Conservation (phyloP, 2,797 vertebrate genomes). For the Orestias chungarensis region DNA sequence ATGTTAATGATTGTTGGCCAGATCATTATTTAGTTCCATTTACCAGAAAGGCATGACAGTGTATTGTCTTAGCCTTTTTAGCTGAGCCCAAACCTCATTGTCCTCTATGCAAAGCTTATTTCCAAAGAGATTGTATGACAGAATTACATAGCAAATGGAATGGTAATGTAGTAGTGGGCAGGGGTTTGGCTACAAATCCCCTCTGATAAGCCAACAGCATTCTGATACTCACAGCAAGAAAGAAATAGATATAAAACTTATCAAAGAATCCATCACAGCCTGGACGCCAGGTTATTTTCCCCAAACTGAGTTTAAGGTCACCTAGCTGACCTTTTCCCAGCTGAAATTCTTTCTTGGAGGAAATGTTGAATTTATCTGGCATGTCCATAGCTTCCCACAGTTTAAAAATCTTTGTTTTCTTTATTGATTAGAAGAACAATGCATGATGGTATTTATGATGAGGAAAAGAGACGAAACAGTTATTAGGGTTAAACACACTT, state of each 20-base stretch:
- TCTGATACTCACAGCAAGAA: conserved; percentile 2
- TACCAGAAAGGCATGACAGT: conserved; percentile 5
- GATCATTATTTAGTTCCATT: conserved; percentile 22
- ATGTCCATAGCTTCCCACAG: background rate
- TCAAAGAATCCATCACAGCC: background rate
- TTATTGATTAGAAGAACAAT: background rate
- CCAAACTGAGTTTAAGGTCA: conserved; percentile 2
- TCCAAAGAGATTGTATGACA: conserved; percentile 38
- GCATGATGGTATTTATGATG: background rate
- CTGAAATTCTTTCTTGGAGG: background rate
- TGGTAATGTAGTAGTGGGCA: background rate
- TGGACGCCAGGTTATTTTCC: conserved; percentile 1
- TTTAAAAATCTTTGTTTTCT: background rate
- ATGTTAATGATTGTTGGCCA: conserved; percentile 27
- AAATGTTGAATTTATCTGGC: background rate
- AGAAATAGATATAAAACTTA: conserved; percentile 1
- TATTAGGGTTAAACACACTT: background rate
- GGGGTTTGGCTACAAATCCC: conserved; percentile 37
- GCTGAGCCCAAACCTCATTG: conserved; percentile 38
- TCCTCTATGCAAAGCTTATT: conserved; percentile 18
- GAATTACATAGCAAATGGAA: conserved; percentile 52
- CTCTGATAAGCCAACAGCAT: conserved; percentile 18
- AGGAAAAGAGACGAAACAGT: background rate
- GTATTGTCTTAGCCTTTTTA: conserved; percentile 37
- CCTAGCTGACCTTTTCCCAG: conserved; percentile 4